Conservation (phyloP, 2,797 vertebrate genomes). For the Hylomyscus alleni region DNA sequence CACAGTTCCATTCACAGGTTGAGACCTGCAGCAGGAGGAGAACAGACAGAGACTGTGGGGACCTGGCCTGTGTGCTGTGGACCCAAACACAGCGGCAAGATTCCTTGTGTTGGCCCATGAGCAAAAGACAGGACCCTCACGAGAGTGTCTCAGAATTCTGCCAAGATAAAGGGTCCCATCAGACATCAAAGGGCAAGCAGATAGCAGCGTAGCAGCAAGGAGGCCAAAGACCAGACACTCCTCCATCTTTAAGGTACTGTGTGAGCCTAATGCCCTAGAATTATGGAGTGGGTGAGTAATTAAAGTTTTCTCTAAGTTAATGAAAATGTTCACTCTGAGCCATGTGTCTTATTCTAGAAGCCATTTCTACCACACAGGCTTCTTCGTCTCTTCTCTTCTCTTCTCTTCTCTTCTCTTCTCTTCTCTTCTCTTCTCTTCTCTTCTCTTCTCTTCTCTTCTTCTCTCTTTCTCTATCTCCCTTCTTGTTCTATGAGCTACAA, state of each 20-base stretch:
- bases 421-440: accelerated
- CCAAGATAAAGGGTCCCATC: neutral
- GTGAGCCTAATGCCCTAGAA: neutral
- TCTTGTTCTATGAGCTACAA: neutral
- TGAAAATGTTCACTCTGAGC: neutral
- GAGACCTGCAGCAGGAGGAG: neutral
- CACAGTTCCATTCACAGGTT: neutral
- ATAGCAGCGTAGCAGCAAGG: neutral
- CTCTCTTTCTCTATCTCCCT: neutral
- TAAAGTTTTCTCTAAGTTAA: neutral
- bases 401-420: accelerated
- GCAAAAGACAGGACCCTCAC: neutral
- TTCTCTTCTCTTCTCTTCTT: too few relatives aligned
- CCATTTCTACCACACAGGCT: neutral
- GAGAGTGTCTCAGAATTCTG: neutral
- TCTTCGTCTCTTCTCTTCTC: neutral
- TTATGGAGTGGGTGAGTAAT: neutral
- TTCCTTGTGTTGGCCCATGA: neutral
- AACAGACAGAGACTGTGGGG: too few relatives aligned
- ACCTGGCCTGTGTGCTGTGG: neutral
- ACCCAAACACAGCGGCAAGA: neutral
- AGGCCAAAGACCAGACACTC: neutral
- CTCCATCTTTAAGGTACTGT: neutral
- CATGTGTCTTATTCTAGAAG: neutral
- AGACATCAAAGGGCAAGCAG: slow-evolving; percentile 3